Evolutionary conservation across 2,888 invertebrate species (phyloP).

Genomic region (Drosophila fulvimacula): DNA sequence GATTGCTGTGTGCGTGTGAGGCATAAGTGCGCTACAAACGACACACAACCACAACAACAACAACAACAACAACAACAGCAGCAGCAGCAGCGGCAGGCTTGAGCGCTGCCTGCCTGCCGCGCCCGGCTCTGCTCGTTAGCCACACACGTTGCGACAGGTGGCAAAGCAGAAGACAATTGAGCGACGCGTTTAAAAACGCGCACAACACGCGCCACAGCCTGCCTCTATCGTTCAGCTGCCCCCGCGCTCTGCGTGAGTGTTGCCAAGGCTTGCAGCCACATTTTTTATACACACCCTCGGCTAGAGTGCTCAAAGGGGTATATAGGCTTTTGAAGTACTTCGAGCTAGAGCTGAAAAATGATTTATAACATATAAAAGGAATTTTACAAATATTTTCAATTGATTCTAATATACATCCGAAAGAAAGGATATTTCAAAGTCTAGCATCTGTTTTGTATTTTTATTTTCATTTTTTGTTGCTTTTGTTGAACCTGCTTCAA

Average conservation of each 20-base stretch:
- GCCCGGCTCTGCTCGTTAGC: constrained; percentile 10
- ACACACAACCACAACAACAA: constrained; percentile 23
- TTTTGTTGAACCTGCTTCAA: constrained; percentile 12
- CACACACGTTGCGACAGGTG: constrained; percentile 61
- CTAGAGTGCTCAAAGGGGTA: neutral
- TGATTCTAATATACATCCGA: neutral
- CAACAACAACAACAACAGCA: constrained; percentile 17
- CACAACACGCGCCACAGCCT: constrained; percentile 7
- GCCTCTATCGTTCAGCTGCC: constrained; percentile 2
- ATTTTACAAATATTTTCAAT: neutral
- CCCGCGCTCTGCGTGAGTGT: neutral
- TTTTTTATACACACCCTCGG: constrained; percentile 28
- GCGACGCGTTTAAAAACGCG: constrained; percentile 43
- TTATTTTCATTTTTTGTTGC: neutral
- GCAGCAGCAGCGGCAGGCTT: constrained; percentile 7
- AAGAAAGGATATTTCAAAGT: neutral
- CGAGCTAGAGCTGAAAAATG: neutral
- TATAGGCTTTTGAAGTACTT: neutral
- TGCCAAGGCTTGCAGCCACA: constrained; percentile 24
- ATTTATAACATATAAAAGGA: neutral
- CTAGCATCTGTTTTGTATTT: neutral
- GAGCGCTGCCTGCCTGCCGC: constrained; percentile 9
- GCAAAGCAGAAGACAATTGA: constrained; percentile 59
- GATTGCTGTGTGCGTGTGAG: constrained; percentile 11
- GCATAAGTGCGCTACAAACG: constrained; percentile 57